Conservation (phyloP, 2,797 vertebrate genomes). For the Notoglanidium macrostoma region DNA sequence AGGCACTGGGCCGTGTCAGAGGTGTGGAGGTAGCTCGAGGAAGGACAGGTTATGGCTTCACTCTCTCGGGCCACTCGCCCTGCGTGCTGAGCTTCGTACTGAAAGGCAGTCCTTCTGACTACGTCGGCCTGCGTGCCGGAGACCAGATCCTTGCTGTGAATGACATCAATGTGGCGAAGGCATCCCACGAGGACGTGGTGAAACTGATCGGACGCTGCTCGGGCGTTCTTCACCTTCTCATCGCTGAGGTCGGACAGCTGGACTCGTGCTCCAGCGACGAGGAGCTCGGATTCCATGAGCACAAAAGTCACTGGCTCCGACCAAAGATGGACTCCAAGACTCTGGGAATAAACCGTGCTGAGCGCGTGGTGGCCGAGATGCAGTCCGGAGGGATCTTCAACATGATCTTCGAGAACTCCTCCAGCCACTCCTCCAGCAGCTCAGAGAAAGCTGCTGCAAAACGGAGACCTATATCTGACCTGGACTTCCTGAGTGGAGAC, state of each 20-base stretch:
- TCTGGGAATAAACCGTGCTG: constrained; percentile 92
- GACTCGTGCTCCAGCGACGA: constrained; percentile 96
- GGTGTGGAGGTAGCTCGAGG: constrained; percentile 92
- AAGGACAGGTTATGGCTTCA: constrained; percentile 92
- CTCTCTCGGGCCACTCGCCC: constrained; percentile 90
- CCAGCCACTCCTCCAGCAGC: constrained; percentile 79
- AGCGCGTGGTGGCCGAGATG: constrained; percentile 94
- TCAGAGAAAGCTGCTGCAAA: constrained; percentile 74
- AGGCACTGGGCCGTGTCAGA: constrained; percentile 73
- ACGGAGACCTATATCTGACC: constrained; percentile 76
- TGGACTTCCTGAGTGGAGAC: constrained; percentile 73
- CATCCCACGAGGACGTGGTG: constrained; percentile 95
- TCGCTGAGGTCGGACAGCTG: constrained; percentile 78
- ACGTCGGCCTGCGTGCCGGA: constrained; percentile 88
- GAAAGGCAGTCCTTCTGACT: constrained; percentile 92
- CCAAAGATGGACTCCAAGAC: constrained; percentile 88
- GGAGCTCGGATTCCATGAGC: constrained; percentile 82
- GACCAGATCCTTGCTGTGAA: constrained; percentile 92
- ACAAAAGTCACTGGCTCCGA: constrained; percentile 81
- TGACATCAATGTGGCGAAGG: constrained; percentile 91
- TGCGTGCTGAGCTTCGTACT: constrained; percentile 91
- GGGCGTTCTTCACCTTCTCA: constrained; percentile 88
- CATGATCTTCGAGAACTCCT: constrained; percentile 96
- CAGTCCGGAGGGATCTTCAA: constrained; percentile 95
- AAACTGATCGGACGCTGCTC: constrained; percentile 94